Conservation (phyloP, 2,113 vertebrate species). For the Bostrychus sinensis region DNA sequence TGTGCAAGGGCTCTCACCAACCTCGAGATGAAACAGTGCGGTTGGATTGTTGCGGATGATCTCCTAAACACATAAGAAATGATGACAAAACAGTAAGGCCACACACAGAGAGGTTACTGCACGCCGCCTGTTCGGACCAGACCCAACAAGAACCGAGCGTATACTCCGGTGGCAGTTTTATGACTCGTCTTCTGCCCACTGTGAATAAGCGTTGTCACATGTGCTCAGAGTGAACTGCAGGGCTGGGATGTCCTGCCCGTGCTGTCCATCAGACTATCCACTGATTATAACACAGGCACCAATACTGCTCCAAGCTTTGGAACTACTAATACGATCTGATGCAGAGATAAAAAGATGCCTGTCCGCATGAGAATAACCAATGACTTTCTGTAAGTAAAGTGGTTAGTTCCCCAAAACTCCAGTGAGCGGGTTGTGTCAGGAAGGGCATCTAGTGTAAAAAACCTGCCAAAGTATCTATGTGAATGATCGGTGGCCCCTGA, state of each 20-base stretch:
- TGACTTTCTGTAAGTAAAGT: no score
- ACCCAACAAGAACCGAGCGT: constrained; percentile 50
- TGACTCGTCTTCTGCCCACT: constrained; percentile 29
- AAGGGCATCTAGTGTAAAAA: no score
- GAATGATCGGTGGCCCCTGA: no score
- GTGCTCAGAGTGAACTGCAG: constrained; percentile 35
- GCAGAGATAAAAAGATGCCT: constrained; percentile 12
- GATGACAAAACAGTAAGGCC: constrained; percentile 79
- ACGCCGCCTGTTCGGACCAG: constrained; percentile 54
- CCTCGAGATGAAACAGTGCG: constrained; percentile 60
- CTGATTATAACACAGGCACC: constrained; percentile 43
- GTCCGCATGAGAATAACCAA: no score
- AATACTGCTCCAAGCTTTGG: constrained; percentile 21
- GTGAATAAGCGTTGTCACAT: constrained; percentile 55
- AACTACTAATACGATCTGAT: constrained; percentile 27
- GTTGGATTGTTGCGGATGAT: constrained; percentile 74
- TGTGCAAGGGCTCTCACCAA: constrained; percentile 47
- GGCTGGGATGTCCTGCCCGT: constrained; percentile 31
- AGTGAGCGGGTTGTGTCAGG: no score
- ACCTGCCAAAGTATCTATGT: no score
- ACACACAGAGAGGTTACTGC: constrained; percentile 75
- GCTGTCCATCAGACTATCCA: constrained; percentile 47
- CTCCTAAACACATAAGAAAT: constrained; percentile 78
- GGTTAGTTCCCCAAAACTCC: no score
- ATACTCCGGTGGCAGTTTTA: constrained; percentile 54